Evolutionary conservation across 2,113 vertebrate species (phyloP).

Genomic region (Paralichthys olivaceus): DNA sequence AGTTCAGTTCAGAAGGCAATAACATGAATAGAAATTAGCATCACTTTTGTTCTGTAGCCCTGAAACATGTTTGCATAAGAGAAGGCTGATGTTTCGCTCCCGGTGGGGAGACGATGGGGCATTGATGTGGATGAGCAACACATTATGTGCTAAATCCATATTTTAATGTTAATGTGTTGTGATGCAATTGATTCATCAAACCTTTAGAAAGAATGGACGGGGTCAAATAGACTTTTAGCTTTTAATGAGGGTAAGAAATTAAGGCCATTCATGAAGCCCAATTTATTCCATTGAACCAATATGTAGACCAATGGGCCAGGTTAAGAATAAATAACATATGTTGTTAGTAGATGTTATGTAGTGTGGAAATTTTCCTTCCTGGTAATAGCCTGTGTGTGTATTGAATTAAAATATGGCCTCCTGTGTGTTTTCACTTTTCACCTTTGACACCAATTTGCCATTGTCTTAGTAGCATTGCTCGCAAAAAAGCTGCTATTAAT

Average conservation of each 20-base stretch:
- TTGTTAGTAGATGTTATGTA: no score
- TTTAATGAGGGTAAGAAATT: constrained; percentile 16
- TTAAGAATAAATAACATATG: no score
- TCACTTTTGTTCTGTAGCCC: constrained; percentile 46
- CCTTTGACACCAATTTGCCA: no score
- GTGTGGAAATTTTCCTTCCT: no score
- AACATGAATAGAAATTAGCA: constrained; percentile 55
- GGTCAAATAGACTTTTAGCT: constrained; percentile 14
- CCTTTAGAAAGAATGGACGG: not conserved
- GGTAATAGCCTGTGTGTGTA: no score
- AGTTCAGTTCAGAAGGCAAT: constrained; percentile 27
- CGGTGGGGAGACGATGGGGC: not conserved
- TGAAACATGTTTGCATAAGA: constrained; percentile 46
- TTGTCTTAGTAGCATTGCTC: no score
- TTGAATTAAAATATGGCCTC: no score
- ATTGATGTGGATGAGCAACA: constrained; percentile 45
- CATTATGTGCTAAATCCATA: constrained; percentile 27
- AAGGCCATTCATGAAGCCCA: not conserved
- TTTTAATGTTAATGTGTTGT: constrained; percentile 35
- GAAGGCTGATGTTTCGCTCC: constrained; percentile 40
- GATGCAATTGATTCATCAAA: constrained; percentile 30
- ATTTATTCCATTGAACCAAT: constrained; percentile 4
- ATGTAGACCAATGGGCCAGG: not conserved
- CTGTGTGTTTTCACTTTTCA: no score
- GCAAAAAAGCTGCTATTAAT: no score